These are phyloP conservation scores for Elaphurus davidianus DNA, from an alignment of 2,113 vertebrate species.

Conservation along the genomic window DNA sequence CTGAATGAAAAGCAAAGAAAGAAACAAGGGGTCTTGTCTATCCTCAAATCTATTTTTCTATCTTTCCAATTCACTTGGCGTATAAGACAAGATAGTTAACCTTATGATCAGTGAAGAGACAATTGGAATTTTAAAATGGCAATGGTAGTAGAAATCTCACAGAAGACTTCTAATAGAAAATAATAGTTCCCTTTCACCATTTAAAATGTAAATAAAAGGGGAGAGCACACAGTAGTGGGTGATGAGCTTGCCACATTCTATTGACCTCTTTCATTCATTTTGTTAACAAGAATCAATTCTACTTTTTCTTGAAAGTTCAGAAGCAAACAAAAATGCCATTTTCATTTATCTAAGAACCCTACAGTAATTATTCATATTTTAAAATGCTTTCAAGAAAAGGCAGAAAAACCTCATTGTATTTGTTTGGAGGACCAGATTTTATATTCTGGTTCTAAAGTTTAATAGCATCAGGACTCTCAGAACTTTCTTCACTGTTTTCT, in stretches of 20 bases:
- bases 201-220: neutral
- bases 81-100: neutral
- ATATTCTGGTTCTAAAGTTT: neutral
- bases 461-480: neutral
- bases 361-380: neutral
- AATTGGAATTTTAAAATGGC: neutral
- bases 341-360: neutral
- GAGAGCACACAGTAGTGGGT: neutral
- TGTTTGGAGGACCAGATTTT: neutral
- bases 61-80: neutral
- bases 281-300: neutral
- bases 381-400: neutral
- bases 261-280: neutral
- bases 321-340: neutral
- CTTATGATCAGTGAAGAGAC: neutral
- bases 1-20: neutral
- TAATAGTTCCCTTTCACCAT: neutral
- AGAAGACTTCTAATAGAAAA: neutral
- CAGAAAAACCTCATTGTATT: neutral
- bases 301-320: neutral
- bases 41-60: neutral
- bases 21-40: neutral
- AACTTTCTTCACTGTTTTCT: neutral
- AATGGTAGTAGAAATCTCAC: neutral
- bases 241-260: neutral